phyloP scores from a whole-genome alignment of 2,888 invertebrate genomes.

The Aphidoletes aphidimyza region DNA sequence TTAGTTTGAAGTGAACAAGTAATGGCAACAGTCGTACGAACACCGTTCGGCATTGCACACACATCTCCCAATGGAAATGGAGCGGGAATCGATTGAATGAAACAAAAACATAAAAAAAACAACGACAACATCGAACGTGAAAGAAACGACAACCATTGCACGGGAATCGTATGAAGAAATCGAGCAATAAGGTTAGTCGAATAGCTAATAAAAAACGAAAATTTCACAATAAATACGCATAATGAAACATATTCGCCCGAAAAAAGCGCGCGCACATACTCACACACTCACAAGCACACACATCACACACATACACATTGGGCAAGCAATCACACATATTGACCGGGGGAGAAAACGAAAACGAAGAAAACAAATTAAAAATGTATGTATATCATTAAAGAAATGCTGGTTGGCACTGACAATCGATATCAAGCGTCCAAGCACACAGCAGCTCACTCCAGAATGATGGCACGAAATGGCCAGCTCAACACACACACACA shows the following conservation, averaged over 20 bases:
- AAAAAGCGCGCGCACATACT: neutral
- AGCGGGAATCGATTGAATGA: neutral
- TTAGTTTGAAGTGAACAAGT: conserved; percentile 49
- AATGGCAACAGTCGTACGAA: conserved; percentile 35
- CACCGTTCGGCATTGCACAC: neutral
- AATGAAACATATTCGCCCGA: conserved; percentile 28
- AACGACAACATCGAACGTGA: too few species aligned
- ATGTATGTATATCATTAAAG: conserved; percentile 46
- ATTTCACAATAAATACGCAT: conserved; percentile 54
- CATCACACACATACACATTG: neutral
- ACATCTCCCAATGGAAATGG: conserved; percentile 31
- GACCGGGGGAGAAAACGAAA: conserved; percentile 21
- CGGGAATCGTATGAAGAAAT: neutral
- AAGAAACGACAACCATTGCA: neutral
- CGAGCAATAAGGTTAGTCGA: neutral
- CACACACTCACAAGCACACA: neutral
- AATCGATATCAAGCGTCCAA: conserved; percentile 17
- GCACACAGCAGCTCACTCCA: neutral
- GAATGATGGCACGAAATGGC: conserved; percentile 7
- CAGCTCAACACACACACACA: too few species aligned
- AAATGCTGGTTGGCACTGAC: conserved; percentile 35
- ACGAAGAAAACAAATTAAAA: conserved; percentile 51
- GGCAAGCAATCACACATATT: conserved; percentile 45
- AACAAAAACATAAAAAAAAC: neutral
- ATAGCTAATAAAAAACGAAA: conserved; percentile 43